These are phyloP conservation scores for Anoplopoma fimbria DNA, from an alignment of 2,113 vertebrate genomes.

Conservation along the genomic window DNA sequence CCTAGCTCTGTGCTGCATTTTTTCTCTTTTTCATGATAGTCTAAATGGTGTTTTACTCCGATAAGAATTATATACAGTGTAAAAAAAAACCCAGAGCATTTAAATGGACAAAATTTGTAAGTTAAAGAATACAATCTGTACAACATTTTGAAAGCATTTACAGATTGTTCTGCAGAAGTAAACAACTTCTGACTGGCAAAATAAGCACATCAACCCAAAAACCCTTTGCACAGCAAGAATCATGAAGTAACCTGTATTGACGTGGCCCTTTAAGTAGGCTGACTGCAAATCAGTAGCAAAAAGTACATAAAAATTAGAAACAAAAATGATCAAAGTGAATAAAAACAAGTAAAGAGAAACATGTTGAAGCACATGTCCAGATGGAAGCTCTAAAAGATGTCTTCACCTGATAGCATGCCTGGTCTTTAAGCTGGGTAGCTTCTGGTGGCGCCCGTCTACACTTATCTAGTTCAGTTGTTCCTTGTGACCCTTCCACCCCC, in stretches of 20 bases:
- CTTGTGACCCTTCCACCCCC: constrained; percentile 49
- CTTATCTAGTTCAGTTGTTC: constrained; percentile 49
- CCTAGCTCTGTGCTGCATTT: not conserved
- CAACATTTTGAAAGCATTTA: not conserved
- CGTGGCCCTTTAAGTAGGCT: not conserved
- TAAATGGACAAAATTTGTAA: not conserved
- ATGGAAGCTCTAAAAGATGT: constrained; percentile 9
- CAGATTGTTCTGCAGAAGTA: not conserved
- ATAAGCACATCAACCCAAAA: not conserved
- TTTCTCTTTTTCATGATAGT: not conserved
- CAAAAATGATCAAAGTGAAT: not conserved
- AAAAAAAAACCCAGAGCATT: not conserved
- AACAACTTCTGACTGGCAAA: not conserved
- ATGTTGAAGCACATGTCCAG: not conserved
- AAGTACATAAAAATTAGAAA: not conserved
- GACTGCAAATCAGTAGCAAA: not conserved
- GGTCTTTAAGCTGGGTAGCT: constrained; percentile 34
- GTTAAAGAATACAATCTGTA: not conserved
- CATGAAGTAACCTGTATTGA: not conserved
- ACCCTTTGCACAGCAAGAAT: not conserved
- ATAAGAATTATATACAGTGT: not conserved
- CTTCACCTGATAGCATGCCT: constrained; percentile 20
- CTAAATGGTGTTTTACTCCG: not conserved
- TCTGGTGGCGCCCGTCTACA: constrained; percentile 54
- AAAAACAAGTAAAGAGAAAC: not conserved